Evolutionary conservation across 2,888 invertebrate genomes (phyloP).

Genomic region (Mycalesis mineus): DNA sequence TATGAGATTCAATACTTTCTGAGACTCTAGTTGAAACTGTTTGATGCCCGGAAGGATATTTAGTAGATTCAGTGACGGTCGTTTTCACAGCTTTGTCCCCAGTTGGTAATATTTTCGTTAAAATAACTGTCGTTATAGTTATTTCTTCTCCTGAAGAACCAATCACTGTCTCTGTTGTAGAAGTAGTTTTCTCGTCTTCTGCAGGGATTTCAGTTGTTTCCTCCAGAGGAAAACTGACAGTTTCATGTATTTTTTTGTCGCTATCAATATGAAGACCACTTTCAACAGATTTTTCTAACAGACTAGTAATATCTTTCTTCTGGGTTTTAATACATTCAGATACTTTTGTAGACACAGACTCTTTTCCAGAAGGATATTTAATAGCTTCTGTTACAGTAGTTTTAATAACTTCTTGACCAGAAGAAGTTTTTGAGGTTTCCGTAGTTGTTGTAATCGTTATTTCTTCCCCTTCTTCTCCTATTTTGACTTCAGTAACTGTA

Average conservation of each 20-base stretch:
- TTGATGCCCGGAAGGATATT: slow-evolving; percentile 28
- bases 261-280: neutral
- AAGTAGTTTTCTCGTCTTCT: slow-evolving; percentile 9
- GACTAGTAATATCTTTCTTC: neutral
- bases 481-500: neutral
- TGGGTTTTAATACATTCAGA: neutral
- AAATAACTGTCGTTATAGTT: slow-evolving; percentile 17
- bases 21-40: slow-evolving; percentile 29
- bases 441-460: slow-evolving; percentile 9
- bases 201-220: neutral
- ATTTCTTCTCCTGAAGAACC: slow-evolving; percentile 14
- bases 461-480: slow-evolving; percentile 5
- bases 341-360: slow-evolving; percentile 10
- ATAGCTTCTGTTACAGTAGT: slow-evolving; percentile 19
- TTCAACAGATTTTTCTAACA: neutral
- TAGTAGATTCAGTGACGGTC: slow-evolving; percentile 27
- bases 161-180: slow-evolving; percentile 7
- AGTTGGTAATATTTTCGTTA: slow-evolving; percentile 26
- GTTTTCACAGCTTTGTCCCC: slow-evolving; percentile 30
- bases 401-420: slow-evolving; percentile 10
- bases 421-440: neutral
- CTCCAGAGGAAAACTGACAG: neutral
- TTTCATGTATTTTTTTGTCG: neutral
- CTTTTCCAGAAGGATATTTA: slow-evolving; percentile 11
- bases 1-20: slow-evolving; percentile 19